phyloP scores from a whole-genome alignment of 35 echinoderm and acorn worm genomes.

The Diadema setosum region DNA sequence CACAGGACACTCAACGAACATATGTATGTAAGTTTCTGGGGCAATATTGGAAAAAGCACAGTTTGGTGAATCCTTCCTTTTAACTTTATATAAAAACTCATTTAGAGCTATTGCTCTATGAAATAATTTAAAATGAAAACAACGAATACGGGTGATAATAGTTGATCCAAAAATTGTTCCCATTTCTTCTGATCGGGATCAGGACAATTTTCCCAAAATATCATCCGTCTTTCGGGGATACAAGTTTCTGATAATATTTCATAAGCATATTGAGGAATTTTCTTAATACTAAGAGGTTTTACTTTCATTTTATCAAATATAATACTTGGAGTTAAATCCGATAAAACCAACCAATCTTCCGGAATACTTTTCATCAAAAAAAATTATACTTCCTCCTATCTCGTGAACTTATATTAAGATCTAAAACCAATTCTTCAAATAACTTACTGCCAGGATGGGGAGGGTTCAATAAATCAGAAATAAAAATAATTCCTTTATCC shows the following conservation, averaged over 20 bases:
- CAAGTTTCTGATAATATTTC: background rate
- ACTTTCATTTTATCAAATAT: background rate
- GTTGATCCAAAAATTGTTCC: background rate
- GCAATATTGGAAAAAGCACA: background rate
- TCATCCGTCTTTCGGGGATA: no score
- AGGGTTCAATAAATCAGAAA: no score
- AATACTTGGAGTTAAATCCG: background rate
- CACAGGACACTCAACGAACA: no score
- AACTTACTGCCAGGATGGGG: background rate
- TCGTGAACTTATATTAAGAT: background rate
- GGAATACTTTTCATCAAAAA: background rate
- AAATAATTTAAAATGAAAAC: no score
- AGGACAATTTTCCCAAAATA: no score
- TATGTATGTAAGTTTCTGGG: background rate
- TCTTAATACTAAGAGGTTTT: background rate
- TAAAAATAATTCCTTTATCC: no score
- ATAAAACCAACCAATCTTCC: background rate
- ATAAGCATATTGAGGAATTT: background rate
- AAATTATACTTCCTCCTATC: background rate
- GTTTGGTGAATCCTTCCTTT: background rate
- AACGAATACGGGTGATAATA: background rate
- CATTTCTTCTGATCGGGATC: no score
- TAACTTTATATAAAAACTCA: background rate
- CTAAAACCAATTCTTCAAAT: background rate
- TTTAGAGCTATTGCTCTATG: no score